Conservation (phyloP, 2,113 vertebrate genomes). For the Bufo gargarizans region DNA sequence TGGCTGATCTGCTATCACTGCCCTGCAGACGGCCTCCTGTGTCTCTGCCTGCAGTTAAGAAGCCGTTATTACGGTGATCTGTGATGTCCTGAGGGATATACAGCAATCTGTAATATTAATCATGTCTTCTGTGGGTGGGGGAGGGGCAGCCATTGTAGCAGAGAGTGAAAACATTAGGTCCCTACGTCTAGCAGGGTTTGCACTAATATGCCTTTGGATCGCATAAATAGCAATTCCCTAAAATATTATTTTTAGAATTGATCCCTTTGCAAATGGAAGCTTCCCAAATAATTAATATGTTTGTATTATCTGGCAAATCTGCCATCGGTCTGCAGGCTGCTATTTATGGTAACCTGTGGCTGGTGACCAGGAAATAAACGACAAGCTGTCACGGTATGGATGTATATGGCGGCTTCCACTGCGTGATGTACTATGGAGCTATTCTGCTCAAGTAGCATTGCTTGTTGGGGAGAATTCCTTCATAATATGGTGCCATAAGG, state of each 20-base stretch:
- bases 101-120: neutral
- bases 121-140: neutral
- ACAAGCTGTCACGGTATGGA: neutral
- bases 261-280: too few species aligned
- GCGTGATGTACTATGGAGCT: neutral
- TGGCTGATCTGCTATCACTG: neutral
- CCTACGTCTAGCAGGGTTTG: neutral
- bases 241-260: neutral
- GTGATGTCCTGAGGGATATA: neutral
- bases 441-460: neutral
- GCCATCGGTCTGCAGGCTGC: neutral
- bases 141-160: neutral
- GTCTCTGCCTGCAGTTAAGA: neutral
- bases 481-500: neutral
- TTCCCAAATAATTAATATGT: neutral
- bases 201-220: neutral
- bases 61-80: neutral
- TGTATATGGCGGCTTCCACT: neutral
- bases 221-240: neutral
- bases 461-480: neutral
- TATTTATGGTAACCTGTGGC: neutral
- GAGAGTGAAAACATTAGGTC: neutral
- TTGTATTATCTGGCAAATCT: too few species aligned
- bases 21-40: neutral
- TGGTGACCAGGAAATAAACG: neutral